Evolutionary conservation across 2,797 vertebrate species (phyloP).

Genomic region (Bovichtus variegatus): DNA sequence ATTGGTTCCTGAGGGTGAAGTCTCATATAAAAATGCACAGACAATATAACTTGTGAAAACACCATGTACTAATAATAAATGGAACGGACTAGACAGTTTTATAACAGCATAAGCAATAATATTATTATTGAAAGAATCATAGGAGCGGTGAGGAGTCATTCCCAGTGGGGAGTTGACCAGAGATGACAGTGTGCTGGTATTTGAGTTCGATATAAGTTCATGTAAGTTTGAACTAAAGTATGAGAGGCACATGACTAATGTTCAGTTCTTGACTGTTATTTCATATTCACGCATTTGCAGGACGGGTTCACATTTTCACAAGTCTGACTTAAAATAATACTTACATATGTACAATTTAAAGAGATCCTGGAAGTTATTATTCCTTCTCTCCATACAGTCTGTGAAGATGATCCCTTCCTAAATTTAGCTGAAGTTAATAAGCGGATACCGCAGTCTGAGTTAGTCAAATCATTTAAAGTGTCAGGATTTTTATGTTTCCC

Average conservation of each 20-base stretch:
- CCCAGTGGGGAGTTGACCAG: slow-evolving; percentile 3
- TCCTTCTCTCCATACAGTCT: neutral
- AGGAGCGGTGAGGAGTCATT: neutral
- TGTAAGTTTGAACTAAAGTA: neutral
- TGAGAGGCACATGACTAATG: neutral
- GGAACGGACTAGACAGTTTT: slow-evolving; percentile 25
- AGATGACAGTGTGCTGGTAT: neutral
- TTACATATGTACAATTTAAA: neutral
- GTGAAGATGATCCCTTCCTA: neutral
- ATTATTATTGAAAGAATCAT: slow-evolving; percentile 4
- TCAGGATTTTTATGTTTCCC: neutral
- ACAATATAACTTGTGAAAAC: slow-evolving; percentile 26
- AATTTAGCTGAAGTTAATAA: neutral
- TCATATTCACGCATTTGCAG: neutral
- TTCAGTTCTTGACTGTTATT: neutral
- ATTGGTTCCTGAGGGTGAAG: slow-evolving; percentile 2
- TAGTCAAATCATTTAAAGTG: neutral
- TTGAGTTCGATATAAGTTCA: neutral
- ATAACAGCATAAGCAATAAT: slow-evolving; percentile 37
- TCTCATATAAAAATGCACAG: slow-evolving; percentile 22
- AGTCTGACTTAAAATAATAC: neutral
- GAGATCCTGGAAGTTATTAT: neutral
- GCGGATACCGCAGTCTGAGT: neutral
- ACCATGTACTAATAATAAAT: slow-evolving; percentile 38
- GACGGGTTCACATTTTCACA: neutral